Conservation (phyloP, 2,888 invertebrate genomes). For the Antitype chi region DNA sequence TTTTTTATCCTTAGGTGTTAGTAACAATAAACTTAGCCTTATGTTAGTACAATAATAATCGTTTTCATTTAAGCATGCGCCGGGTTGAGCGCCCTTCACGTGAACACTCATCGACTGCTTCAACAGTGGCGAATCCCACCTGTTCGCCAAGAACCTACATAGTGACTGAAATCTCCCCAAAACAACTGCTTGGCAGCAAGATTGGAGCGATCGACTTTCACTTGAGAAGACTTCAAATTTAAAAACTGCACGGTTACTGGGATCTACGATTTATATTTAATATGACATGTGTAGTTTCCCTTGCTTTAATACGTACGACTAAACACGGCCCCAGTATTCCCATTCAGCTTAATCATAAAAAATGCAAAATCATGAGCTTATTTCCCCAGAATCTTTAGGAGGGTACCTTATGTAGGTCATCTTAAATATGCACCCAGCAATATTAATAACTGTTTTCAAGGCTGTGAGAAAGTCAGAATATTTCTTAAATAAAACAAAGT, state of each 20-base stretch:
- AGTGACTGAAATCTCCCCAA: not conserved
- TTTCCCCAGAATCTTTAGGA: constrained; percentile 9
- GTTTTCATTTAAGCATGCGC: no score
- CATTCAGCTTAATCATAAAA: constrained; percentile 15
- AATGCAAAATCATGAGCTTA: constrained; percentile 18
- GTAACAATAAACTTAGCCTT: no score
- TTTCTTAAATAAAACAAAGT: not conserved
- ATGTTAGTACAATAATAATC: no score
- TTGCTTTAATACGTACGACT: not conserved
- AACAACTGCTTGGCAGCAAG: not conserved
- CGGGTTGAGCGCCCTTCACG: no score
- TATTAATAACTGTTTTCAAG: not conserved
- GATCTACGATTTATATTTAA: not conserved
- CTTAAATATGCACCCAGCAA: not conserved
- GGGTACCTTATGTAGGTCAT: constrained; percentile 22
- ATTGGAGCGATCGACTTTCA: not conserved
- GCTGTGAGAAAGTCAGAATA: not conserved
- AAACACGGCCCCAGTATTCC: constrained; percentile 1
- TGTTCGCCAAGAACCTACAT: no score
- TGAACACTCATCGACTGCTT: no score
- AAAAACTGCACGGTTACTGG: not conserved
- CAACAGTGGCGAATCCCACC: no score
- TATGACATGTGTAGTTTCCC: no score
- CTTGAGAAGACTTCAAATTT: not conserved
- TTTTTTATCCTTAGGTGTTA: no score